Evolutionary conservation across 2,888 invertebrate genomes (phyloP), one percentile per base, ranked within the genome.

Genomic region (Furcula furcula): DNA sequence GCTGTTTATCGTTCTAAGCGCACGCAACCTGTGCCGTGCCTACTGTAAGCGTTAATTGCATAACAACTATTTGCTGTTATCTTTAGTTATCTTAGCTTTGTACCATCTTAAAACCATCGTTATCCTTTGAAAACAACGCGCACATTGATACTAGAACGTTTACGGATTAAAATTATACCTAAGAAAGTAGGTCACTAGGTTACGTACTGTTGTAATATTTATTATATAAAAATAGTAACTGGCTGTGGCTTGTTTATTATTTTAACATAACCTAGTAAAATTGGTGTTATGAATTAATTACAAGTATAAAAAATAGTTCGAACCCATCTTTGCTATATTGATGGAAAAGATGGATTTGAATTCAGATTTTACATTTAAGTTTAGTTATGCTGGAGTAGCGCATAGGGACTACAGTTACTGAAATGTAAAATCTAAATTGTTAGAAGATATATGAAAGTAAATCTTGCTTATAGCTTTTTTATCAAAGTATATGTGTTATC

Each of bases 101-200:
- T 39, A 42, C 28, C 38, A 45, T 42, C 45, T 45, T 36, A 40
- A 34, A 36, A 57, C 40, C 39, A 41, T 36, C 48, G 46, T 34
- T 40, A 26, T 26, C 14, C 26, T 14, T 36, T 33, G 31, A 39
- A 41, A 50, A 54, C 51, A 56, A 46, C 36, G 49, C 34, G 37
- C 46, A 49, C 46, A 46, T 31, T 40, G 43, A 42, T 37, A 36
- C 37, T 34, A 34, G 42, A 44, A 58, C 46, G 42, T 38, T 39
- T 48, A 42, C 54, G 61, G 50, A 58, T 64, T 50, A 5, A 20
- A 52, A 45, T 51, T n/a, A 26, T 51, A 47, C 55, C 43, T 40
- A 40, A 31, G 53, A 56, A 72, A 69, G 53, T 68, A 46, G 68
- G 73, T 67, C 65, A 73, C 43, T 64, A 52, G 61, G 63, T 65